Conservation (phyloP, 2,888 invertebrate genomes). For the Notodonta dromedarius region DNA sequence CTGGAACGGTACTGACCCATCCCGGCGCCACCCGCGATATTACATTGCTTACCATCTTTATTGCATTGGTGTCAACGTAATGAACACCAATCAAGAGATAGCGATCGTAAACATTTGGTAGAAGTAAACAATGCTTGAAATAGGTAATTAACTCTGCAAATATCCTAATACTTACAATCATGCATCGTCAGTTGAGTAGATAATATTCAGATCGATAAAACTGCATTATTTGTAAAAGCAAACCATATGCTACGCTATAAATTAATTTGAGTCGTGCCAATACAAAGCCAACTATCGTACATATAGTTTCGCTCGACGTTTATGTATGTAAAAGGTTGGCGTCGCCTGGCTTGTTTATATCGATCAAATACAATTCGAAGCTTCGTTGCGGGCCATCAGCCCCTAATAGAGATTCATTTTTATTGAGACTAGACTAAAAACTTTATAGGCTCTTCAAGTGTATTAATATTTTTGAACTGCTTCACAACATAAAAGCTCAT, state of each 20-base stretch:
- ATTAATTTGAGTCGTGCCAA: conserved; percentile 7
- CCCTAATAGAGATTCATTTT: conserved; percentile 37
- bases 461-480: neutral
- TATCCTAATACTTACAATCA: no score
- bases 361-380: conserved; percentile 54
- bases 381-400: conserved; percentile 37
- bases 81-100: conserved; percentile 65
- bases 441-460: conserved; percentile 20
- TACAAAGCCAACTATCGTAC: conserved; percentile 3
- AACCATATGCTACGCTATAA: neutral
- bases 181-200: no score
- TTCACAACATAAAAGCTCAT: neutral
- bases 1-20: conserved; percentile 52
- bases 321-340: conserved; percentile 50
- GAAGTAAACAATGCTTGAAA: no score
- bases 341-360: conserved; percentile 44
- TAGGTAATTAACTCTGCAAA: no score
- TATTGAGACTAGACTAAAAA: conserved; percentile 18
- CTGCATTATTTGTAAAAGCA: no score
- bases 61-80: conserved; percentile 76
- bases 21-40: conserved; percentile 43
- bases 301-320: conserved; percentile 9
- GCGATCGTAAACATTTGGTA: conserved; percentile 41
- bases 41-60: conserved; percentile 57
- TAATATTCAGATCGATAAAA: no score